Evolutionary conservation across 2,113 vertebrate genomes (phyloP), one percentile per base, ranked within the genome.

Genomic region (Labeo rohita): DNA sequence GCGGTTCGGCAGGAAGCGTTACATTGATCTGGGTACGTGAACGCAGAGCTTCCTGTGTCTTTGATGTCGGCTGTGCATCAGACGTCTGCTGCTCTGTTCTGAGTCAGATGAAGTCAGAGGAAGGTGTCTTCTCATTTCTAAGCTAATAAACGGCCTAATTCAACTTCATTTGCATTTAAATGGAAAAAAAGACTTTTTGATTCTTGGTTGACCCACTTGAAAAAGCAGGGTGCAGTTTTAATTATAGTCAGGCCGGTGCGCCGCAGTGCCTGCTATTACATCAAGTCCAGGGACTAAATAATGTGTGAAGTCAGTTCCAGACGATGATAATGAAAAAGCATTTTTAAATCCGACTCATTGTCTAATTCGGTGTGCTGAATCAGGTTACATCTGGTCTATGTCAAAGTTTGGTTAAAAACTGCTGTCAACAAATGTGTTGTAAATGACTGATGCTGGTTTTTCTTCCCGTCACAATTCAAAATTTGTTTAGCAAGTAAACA

Each of bases 1-100:
- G 87, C 95, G 94, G 92, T 95, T 97, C 91, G 94, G 96, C 89
- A 96, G 97, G 94, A 97, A 98, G 93, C 96, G 97, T 94, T 97
- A 96, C 66, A 87, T 97, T 70, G 96, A 98, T 92, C 94, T 97
- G 43, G 98, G 98, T 99, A 95, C 96, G 93, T 21, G 63, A 80
- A 59, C 6, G 16, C 50, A 78, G 18, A 66, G 79, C 7, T 50
- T 66, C 13, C 43, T 6, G 8, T 83, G 15, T 72, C 81, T 83
- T 73, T 83, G 50, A 73, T 56, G 47, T 70, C 15, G 1, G n/a
- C 11, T 59, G 4, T 73, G 50, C 28, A 36, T 72, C 65, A 72
- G 63, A 43, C 21, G 50, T 84, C 68, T 73, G 63, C 34, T 70
- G 28, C 10, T 54, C 82, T 74, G 49, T 16, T 52, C n/a, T n/a